Conservation (phyloP, 2,797 vertebrate species). For the Gymnopithys bicolor region DNA sequence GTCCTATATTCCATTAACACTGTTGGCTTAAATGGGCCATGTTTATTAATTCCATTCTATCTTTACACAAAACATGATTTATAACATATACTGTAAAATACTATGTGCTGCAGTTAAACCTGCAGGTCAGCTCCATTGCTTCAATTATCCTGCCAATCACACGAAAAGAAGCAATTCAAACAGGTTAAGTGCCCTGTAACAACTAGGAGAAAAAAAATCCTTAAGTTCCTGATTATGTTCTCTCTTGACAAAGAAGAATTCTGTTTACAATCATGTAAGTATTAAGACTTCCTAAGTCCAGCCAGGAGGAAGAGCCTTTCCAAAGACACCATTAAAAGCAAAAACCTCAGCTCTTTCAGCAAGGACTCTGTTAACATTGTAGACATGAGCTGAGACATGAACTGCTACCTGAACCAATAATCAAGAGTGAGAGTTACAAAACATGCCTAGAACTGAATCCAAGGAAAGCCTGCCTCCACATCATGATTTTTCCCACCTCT, state of each 20-base stretch:
- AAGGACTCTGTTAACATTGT: background rate
- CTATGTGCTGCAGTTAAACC: background rate
- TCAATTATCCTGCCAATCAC: background rate
- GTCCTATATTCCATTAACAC: background rate
- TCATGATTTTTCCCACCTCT: background rate
- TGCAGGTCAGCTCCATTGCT: background rate
- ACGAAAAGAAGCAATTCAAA: background rate
- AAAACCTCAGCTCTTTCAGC: background rate
- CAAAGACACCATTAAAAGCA: background rate
- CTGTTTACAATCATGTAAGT: background rate
- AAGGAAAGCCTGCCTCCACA: background rate
- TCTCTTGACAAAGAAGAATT: background rate
- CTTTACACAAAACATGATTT: background rate
- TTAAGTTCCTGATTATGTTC: background rate
- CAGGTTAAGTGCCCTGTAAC: background rate
- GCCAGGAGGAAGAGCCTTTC: background rate
- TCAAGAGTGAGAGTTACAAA: background rate
- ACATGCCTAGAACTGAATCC: background rate
- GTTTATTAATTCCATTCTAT: background rate
- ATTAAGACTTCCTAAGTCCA: background rate
- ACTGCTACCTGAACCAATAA: background rate
- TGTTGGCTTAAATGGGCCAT: background rate
- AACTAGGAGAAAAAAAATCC: background rate
- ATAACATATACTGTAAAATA: background rate
- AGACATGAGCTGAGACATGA: background rate